phyloP scores from a whole-genome alignment of 1,140 invertebrate species.

The Drosophila leontia region DNA sequence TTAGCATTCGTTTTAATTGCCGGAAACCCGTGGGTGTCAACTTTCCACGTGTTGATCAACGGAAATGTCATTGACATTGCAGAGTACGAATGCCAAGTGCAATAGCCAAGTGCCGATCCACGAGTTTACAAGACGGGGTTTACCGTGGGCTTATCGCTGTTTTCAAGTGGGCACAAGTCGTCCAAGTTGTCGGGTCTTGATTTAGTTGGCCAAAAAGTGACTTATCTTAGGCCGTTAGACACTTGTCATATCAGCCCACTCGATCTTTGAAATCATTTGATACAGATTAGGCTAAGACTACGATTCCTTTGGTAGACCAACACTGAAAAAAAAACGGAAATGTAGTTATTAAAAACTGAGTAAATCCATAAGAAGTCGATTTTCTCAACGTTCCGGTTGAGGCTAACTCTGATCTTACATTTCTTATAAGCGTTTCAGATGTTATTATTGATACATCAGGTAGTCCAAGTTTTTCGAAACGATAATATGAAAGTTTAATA shows the following conservation, averaged over 20 bases:
- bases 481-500: too few species aligned
- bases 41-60: conserved; percentile 13
- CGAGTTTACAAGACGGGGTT: conserved; percentile 14
- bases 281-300: conserved; percentile 27
- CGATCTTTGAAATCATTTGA: conserved; percentile 2
- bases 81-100: conserved; percentile 1
- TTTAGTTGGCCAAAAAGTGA: conserved; percentile 18
- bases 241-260: conserved; percentile 14
- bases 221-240: conserved; percentile 14
- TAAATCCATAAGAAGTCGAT: neutral
- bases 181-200: conserved; percentile 11
- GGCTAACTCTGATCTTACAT: too few species aligned
- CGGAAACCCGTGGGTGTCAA: conserved; percentile 4
- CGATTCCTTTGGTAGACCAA: neutral
- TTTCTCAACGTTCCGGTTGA: neutral
- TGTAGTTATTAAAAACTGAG: neutral
- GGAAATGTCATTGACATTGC: conserved; percentile 6
- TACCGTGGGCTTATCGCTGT: conserved; percentile 3
- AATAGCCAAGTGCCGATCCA: conserved; percentile 6
- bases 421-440: too few species aligned
- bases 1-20: neutral
- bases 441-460: too few species aligned
- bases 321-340: neutral
- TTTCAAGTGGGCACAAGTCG: conserved; percentile 15
- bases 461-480: too few species aligned